phyloP scores from a whole-genome alignment of 2,888 invertebrate species.

The Podabrus alpinus region DNA sequence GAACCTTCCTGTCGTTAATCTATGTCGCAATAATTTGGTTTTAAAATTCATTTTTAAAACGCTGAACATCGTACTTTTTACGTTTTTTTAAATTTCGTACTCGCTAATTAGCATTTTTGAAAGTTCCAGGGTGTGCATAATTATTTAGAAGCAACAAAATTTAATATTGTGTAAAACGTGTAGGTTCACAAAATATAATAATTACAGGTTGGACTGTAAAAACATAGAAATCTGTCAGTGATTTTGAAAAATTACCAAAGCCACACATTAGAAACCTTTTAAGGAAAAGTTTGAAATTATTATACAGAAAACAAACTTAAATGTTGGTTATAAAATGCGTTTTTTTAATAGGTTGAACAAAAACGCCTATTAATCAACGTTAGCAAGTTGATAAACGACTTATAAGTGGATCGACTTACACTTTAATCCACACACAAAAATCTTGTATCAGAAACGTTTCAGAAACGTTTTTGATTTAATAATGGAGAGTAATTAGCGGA shows the following conservation, averaged over 20 bases:
- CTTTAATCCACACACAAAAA: neutral
- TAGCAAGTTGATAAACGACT: constrained; percentile 16
- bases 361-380: constrained; percentile 9
- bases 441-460: neutral
- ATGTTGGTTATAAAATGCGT: constrained; percentile 8
- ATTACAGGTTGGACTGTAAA: neutral
- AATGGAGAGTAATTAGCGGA: constrained; percentile 12
- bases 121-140: neutral
- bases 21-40: constrained; percentile 7
- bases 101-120: neutral
- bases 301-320: constrained; percentile 5
- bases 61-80: neutral
- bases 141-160: neutral
- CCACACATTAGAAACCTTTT: neutral
- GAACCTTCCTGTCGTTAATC: constrained; percentile 24
- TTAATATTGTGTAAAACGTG: neutral
- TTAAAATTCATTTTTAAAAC: neutral
- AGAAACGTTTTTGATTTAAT: neutral
- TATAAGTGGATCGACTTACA: neutral
- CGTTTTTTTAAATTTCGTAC: neutral
- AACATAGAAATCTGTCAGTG: neutral
- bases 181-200: neutral
- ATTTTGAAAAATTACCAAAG: neutral
- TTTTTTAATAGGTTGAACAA: constrained; percentile 7
- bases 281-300: neutral